Base-by-base conservation (phyloP, 2,797 vertebrate species). In the Phyllotis vaccarum region DNA sequence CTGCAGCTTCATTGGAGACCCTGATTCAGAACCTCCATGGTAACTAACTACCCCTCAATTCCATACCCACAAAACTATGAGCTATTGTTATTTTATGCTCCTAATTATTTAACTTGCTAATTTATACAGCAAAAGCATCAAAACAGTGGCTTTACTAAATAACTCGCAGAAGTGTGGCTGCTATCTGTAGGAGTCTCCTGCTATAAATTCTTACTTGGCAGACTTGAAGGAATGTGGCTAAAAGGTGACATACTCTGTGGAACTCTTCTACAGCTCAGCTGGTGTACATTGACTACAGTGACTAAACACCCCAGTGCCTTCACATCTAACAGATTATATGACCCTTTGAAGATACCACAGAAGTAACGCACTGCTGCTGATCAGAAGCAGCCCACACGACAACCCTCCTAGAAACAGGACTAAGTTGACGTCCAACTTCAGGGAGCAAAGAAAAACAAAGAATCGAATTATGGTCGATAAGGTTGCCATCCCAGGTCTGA, bases 241-340 rank as follows among this genome's bases (percentile, higher is more conserved):
- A 94, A 86, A 27, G 6, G 37, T 46, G 43, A 24, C 34, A 19
- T 92, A 12, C 12, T 94, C 37, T 80, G 5, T 81, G 78, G 49
- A 72, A 90, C 16, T 27, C 40, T 89, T 96, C 76, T 70, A 37
- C 56, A 27, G 49, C 83, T 79, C 4, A 68, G 89, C 34, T 88
- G 37, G 24, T 68, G 52, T 70, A 89, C 4, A 22, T 6, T 64
- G 94, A 76, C 34, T 89, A 90, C 37, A 43, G 91, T 9, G 75
- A 86, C 31, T 80, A 89, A 79, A 95, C 78, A 22, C 85, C 29
- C 64, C 21, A 79, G 49, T 93, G 46, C 60, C 3, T 92, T 94
- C 75, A 68, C 62, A 79, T 95, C 82, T 90, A 29, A 79, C 29
- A 96, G 13, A 95, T 78, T 9, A 90, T 94, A 96, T 27, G 80